Evolutionary conservation across 2,888 invertebrate genomes (phyloP).

Genomic region (Lasioglossum vierecki): DNA sequence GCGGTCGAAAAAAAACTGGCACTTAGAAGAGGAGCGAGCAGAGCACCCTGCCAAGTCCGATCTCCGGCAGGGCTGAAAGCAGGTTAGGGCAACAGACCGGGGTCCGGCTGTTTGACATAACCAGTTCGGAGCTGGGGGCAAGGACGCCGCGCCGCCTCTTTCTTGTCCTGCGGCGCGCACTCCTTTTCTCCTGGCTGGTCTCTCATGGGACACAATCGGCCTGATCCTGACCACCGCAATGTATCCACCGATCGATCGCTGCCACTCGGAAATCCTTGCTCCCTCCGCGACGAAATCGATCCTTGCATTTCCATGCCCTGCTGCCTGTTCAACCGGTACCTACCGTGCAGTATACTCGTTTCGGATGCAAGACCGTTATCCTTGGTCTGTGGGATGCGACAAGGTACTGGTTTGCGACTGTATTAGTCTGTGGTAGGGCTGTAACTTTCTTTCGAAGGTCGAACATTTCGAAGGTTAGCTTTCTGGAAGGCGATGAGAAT

Average conservation of each 20-base stretch:
- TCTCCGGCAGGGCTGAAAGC: slow-evolving; percentile 54
- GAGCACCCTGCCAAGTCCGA: slow-evolving; percentile 46
- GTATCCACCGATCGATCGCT: slow-evolving; percentile 54
- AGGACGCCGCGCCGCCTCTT: slow-evolving; percentile 59
- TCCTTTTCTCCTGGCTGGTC: slow-evolving; percentile 23
- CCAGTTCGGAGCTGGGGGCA: slow-evolving; percentile 74
- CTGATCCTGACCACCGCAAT: slow-evolving; percentile 72
- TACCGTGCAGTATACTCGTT: not conserved
- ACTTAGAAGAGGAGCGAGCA: slow-evolving; percentile 53
- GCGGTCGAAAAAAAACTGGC: slow-evolving; percentile 59
- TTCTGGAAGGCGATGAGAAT: no score
- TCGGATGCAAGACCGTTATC: not conserved
- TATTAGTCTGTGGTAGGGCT: not conserved
- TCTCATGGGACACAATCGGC: slow-evolving; percentile 63
- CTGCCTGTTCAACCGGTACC: not conserved
- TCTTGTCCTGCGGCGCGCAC: slow-evolving; percentile 21
- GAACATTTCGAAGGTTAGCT: no score
- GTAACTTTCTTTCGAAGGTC: no score
- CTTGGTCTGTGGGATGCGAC: not conserved
- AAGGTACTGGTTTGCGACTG: not conserved
- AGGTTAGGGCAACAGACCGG: slow-evolving; percentile 60
- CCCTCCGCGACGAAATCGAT: not conserved
- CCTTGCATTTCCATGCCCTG: not conserved
- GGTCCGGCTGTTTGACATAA: slow-evolving; percentile 70
- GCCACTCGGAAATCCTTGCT: slow-evolving; percentile 46